Percentiles rank a stretch among this genome's conserved stretches.
phyloP scores from a whole-genome alignment of 2,888 invertebrate genomes.

The Carterocephalus palaemon region DNA sequence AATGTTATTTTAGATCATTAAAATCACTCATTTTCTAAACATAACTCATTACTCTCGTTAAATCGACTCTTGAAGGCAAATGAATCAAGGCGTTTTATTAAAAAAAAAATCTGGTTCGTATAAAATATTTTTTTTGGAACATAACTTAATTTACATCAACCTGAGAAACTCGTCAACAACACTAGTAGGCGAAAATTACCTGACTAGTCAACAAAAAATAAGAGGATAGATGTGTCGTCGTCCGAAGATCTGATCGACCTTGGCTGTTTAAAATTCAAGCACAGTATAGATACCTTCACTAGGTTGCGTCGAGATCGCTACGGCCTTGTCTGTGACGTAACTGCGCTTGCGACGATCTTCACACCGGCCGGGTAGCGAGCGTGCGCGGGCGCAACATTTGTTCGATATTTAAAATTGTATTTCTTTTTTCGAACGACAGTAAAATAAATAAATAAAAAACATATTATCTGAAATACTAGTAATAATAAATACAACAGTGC shows the following conservation, averaged over 20 bases:
- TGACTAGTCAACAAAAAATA: no score
- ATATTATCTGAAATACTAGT: neutral
- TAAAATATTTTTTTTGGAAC: no score
- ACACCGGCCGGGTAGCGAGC: conserved; percentile 44
- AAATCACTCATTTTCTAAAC: no score
- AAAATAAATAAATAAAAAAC: no score
- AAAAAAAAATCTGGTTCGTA: no score
- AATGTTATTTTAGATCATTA: no score
- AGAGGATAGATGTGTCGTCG: conserved; percentile 23
- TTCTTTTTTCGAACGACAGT: conserved; percentile 4
- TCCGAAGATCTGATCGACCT: conserved; percentile 53
- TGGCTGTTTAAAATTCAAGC: conserved; percentile 49
- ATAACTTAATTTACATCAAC: no score
- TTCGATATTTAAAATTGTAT: conserved; percentile 39
- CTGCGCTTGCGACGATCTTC: conserved; percentile 51
- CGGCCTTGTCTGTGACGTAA: conserved; percentile 62
- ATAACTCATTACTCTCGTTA: no score
- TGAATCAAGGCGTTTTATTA: no score
- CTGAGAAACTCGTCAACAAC: no score
- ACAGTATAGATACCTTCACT: conserved; percentile 50
- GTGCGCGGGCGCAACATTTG: conserved; percentile 51
- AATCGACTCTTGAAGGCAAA: no score
- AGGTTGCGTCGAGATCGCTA: conserved; percentile 46
- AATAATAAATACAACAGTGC: conserved; percentile 2
- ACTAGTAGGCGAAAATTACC: no score